phyloP scores from a whole-genome alignment of 2,113 vertebrate species.

The Miniopterus natalensis region DNA sequence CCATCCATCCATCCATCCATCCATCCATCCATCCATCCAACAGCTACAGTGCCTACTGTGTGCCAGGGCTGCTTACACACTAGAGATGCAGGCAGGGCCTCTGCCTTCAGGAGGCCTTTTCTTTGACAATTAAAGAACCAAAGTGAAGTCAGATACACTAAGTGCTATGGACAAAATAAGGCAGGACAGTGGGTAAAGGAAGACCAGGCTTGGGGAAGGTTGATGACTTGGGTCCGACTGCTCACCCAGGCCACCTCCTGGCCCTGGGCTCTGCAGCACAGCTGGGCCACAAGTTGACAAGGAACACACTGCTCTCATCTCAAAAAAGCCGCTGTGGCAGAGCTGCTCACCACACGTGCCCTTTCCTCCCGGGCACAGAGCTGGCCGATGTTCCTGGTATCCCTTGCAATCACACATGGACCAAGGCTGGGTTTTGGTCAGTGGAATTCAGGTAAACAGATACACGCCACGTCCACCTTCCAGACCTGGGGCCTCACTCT shows the following conservation, averaged over 20 bases:
- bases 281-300: slow-evolving; percentile 55
- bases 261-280: slow-evolving; percentile 33
- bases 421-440: not conserved
- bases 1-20: no score
- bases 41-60: accelerated
- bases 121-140: accelerated
- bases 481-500: not conserved
- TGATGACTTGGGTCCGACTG: slow-evolving; percentile 57
- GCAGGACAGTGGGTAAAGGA: accelerated
- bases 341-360: not conserved
- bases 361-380: accelerated
- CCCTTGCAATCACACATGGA: not conserved
- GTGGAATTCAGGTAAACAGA: accelerated
- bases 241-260: slow-evolving; percentile 58
- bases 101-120: not conserved
- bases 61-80: not conserved
- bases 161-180: accelerated
- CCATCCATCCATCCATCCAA: not conserved
- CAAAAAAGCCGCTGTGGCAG: not conserved
- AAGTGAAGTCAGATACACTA: accelerated
- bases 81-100: accelerated
- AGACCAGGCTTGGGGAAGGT: not conserved
- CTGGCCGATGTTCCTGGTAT: accelerated
- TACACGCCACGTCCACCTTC: accelerated
- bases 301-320: slow-evolving; percentile 60